Evolutionary conservation across 2,797 vertebrate species (phyloP).

Genomic region (Antrozous pallidus): DNA sequence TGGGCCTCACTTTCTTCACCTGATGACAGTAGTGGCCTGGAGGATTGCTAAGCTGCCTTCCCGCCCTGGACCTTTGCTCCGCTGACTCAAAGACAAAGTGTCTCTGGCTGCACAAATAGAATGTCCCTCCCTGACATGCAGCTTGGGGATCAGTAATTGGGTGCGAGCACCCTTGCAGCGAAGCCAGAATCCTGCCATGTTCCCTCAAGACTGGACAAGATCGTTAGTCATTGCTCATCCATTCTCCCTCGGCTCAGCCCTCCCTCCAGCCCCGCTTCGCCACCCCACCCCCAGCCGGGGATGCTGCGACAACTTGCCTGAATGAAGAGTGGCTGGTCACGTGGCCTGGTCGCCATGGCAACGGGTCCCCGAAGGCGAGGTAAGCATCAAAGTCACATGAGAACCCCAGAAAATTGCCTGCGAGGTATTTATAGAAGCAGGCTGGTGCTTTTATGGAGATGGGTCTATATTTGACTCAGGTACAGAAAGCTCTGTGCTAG

Average conservation of each 20-base stretch:
- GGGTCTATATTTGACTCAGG: conserved; percentile 69
- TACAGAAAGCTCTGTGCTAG: conserved; percentile 58
- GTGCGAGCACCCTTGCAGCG: not conserved
- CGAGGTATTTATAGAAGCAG: conserved; percentile 85
- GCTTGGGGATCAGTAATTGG: not conserved
- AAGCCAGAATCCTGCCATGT: conserved; percentile 25
- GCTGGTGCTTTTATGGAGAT: conserved; percentile 83
- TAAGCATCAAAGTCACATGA: conserved; percentile 84
- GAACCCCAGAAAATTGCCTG: conserved; percentile 81
- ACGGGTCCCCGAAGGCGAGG: conserved; percentile 81
- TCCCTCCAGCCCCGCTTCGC: not conserved
- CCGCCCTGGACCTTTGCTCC: conserved; percentile 19
- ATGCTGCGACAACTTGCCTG: conserved; percentile 64
- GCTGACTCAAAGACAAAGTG: conserved; percentile 17
- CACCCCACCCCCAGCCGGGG: conserved; percentile 19
- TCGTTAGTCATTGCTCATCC: not conserved
- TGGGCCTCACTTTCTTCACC: not conserved
- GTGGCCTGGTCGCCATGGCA: conserved; percentile 82
- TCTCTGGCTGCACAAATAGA: conserved; percentile 12
- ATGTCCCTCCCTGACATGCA: not conserved
- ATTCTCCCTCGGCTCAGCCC: not conserved
- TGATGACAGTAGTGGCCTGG: not conserved
- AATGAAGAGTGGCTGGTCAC: conserved; percentile 80
- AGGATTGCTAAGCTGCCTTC: not conserved
- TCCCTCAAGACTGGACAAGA: not conserved